Percentiles rank a stretch among this genome's conserved stretches.
phyloP scores from a whole-genome alignment of 2,797 vertebrate genomes.

The Pterois miles region DNA sequence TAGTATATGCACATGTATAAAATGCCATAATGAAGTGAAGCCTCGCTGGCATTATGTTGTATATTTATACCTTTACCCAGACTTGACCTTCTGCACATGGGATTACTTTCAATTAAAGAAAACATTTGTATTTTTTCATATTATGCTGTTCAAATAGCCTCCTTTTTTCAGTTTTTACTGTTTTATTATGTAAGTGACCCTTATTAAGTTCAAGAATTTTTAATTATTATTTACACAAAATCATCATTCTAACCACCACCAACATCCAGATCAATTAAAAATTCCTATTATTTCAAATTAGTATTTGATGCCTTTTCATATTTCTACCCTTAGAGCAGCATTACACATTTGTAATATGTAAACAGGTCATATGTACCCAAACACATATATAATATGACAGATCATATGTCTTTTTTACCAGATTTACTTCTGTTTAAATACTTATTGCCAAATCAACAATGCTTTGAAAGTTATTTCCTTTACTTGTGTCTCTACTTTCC shows the following conservation, averaged over 20 bases:
- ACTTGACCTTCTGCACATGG: not conserved
- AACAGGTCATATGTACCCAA: not conserved
- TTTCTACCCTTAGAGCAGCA: not conserved
- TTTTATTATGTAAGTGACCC: not conserved
- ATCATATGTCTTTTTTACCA: not conserved
- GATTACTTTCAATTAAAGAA: not conserved
- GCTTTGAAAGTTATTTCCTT: not conserved
- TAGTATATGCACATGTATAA: conserved; percentile 13
- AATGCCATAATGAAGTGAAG: conserved; percentile 29
- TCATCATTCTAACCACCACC: not conserved
- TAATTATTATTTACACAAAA: not conserved
- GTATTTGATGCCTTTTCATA: not conserved
- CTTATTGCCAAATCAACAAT: not conserved
- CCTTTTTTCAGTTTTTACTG: not conserved
- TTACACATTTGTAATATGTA: not conserved
- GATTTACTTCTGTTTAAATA: not conserved
- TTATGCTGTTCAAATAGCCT: not conserved
- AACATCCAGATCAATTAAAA: not conserved
- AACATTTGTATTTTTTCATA: not conserved
- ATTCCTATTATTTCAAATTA: not conserved
- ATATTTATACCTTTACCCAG: conserved; percentile 17
- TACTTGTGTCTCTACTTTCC: not conserved
- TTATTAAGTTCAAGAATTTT: not conserved
- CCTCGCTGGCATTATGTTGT: not conserved
- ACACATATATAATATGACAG: not conserved